A percentile compares a stretch with the other conserved stretches of the same genome.
These are phyloP conservation scores for Ageneiosus marmoratus DNA, from an alignment of 2,113 vertebrate species.

Conservation along the genomic window DNA sequence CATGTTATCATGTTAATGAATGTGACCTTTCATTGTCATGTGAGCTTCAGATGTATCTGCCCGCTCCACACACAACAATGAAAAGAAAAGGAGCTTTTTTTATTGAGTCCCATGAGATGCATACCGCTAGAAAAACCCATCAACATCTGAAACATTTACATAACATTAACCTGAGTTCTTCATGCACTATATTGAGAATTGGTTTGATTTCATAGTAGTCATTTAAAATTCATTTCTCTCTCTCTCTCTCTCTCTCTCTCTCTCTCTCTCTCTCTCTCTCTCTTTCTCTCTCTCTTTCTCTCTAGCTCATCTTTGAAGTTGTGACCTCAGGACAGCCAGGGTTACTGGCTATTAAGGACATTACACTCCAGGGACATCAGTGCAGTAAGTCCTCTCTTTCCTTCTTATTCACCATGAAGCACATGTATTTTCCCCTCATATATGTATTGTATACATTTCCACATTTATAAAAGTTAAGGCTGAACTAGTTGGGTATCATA, in stretches of 20 bases:
- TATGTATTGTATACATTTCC: background rate
- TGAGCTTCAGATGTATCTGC: background rate
- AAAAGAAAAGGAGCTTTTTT: background rate
- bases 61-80: background rate
- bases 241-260: background rate
- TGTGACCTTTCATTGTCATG: background rate
- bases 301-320: constrained; percentile 90
- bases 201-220: background rate
- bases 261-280: background rate
- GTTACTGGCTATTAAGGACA: constrained; percentile 88
- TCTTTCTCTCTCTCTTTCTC: constrained; percentile 37
- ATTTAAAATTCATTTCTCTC: background rate
- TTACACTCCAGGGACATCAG: constrained; percentile 91
- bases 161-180: background rate
- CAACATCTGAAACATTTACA: background rate
- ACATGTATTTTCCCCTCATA: background rate
- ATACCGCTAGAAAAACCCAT: background rate
- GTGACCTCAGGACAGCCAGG: constrained; percentile 84
- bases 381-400: constrained; percentile 82
- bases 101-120: background rate
- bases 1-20: background rate
- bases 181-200: background rate
- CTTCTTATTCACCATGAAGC: background rate
- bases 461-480: background rate
- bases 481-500: background rate